These are phyloP conservation scores for Panagrolaimus sp. DNA, from an alignment of 1,140 invertebrate species.

Conservation along the genomic window DNA sequence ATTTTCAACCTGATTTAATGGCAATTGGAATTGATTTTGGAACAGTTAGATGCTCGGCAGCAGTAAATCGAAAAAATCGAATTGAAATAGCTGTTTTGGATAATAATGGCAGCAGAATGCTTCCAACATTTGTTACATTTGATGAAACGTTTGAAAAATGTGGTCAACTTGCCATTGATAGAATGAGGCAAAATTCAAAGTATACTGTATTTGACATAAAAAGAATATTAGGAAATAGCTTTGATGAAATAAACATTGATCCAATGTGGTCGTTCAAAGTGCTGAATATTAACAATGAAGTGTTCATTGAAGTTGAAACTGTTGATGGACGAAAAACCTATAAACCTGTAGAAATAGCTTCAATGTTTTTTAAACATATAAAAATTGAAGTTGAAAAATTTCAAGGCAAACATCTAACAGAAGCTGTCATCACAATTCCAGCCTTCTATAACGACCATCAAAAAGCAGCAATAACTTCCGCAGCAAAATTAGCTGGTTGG, in stretches of 20 bases:
- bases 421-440: conserved; percentile 13
- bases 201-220: conserved; percentile 64
- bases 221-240: conserved; percentile 82
- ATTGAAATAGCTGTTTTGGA: too few species aligned
- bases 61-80: too few species aligned
- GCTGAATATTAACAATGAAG: conserved; percentile 30
- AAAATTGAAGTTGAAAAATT: conserved; percentile 62
- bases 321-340: conserved; percentile 82
- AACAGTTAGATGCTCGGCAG: too few species aligned
- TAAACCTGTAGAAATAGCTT: conserved; percentile 82
- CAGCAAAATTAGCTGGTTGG: background rate
- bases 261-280: conserved; percentile 76
- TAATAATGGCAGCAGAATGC: too few species aligned
- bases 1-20: too few species aligned
- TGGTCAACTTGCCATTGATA: too few species aligned
- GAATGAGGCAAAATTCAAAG: too few species aligned
- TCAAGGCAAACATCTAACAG: conserved; percentile 52
- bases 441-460: background rate
- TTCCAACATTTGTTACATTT: too few species aligned
- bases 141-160: too few species aligned
- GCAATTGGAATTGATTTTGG: too few species aligned
- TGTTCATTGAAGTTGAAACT: conserved; percentile 63
- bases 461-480: background rate
- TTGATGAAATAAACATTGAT: conserved; percentile 80
- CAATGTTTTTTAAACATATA: conserved; percentile 70